Evolutionary conservation across 2,888 invertebrate species (phyloP), one percentile per base, ranked within the genome.

Genomic region (Linyphia triangularis): DNA sequence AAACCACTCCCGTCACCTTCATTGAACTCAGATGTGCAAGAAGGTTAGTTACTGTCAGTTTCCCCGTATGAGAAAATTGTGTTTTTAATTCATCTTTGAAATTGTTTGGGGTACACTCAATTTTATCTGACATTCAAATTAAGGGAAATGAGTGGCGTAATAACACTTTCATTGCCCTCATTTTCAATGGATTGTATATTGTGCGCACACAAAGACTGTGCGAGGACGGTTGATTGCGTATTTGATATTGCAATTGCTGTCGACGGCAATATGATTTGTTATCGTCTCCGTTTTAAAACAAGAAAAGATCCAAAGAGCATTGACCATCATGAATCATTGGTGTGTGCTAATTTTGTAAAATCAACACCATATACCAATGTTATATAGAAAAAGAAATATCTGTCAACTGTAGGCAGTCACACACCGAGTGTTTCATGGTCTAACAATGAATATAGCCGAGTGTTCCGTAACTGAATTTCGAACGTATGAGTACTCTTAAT

Each of bases 1-100:
- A 30, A 43, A 22, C 81, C 67, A 30, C 67, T 43, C 81, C 81
- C 37, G 51, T 22, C 4, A 33, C 40, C 43, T 65, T 33, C 33
- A 77, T 61, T 63, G 61, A 59, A 16, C 37, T 75, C 26, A 0
- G 13, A 57, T 9, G 33, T 28, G 30, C 30, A n/a, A n/a, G n/a
- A n/a, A n/a, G 19, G 33, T 16, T 16, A 51, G 51, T 16, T n/a
- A 9, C 33, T 9, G 5, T n/a, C 16, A n/a, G n/a, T n/a, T n/a
- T n/a, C n/a, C n/a, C n/a, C n/a, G 13, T n/a, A 51, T 51, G 51
- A n/a, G 51, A 51, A 51, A 51, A 51, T 16, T 51, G n/a, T 5
- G 51, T 51, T 51, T 33, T 51, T 51, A 51, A 51, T 51, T 51
- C 13, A 51, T 51, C 51, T 51, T 63, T 63, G 63, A 16, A 24